A percentile compares a stretch with the other conserved stretches of the same genome.
Evolutionary conservation across 2,113 vertebrate species (phyloP).

Genomic region (Odobenus rosmarus): DNA sequence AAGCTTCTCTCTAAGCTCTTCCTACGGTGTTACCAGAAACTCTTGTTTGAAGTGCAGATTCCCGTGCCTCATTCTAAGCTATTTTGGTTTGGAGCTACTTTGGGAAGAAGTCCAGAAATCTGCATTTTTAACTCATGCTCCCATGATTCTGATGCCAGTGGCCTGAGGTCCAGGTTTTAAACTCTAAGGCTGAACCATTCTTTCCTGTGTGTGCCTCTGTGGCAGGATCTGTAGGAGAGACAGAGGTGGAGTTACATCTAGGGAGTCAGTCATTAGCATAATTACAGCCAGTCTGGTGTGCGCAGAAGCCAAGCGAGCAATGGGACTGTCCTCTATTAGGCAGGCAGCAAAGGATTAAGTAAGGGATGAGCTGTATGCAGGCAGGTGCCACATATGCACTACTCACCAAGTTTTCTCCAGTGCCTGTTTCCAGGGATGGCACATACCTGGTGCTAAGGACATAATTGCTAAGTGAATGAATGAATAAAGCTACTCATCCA

Average conservation of each 20-base stretch:
- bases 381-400: neutral
- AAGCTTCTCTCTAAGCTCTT: neutral
- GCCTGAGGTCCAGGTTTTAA: neutral
- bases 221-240: neutral
- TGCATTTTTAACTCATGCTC: slow-evolving; percentile 8
- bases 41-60: neutral
- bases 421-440: neutral
- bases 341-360: neutral
- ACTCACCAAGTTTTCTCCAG: neutral
- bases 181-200: neutral
- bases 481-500: neutral
- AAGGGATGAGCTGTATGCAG: neutral
- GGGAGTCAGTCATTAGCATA: neutral
- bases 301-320: neutral
- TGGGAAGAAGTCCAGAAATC: slow-evolving; percentile 2
- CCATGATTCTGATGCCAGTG: neutral
- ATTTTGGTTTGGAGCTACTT: neutral
- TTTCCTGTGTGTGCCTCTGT: neutral
- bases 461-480: slow-evolving; percentile 3
- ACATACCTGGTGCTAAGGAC: neutral
- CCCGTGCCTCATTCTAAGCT: neutral
- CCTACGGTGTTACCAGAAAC: neutral
- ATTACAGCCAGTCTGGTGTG: neutral
- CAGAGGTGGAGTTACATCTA: neutral
- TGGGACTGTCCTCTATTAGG: neutral